These are phyloP conservation scores for Balanococcus diminutus DNA, from an alignment of 2,888 invertebrate species.

Conservation along the genomic window DNA sequence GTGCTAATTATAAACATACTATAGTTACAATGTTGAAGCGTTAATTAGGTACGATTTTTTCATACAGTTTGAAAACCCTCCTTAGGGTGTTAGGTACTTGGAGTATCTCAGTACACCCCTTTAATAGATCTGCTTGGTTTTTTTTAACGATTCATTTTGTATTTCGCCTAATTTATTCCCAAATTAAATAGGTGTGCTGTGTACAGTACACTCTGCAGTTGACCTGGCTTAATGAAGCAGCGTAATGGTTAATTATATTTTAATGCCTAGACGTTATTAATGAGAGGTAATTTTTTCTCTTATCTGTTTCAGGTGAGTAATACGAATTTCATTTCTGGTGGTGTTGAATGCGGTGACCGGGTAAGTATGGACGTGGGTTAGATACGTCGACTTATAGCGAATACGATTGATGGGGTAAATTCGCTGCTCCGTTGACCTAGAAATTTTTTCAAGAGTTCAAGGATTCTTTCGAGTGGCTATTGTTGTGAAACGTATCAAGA, in stretches of 20 bases:
- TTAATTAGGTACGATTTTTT: not conserved
- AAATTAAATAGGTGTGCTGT: not conserved
- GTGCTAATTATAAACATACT: not conserved
- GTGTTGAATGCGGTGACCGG: not conserved
- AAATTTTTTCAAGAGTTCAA: not conserved
- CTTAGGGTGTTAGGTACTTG: not conserved
- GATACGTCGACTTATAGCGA: not conserved
- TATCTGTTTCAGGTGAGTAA: slow-evolving; percentile 29
- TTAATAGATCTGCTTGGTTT: not conserved
- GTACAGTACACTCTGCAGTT: too few relatives aligned
- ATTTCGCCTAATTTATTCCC: not conserved
- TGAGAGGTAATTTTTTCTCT: not conserved
- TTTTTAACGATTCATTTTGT: not conserved
- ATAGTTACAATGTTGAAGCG: not conserved
- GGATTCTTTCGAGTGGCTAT: not conserved
- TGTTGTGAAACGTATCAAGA: too few relatives aligned
- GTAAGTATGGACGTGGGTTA: not conserved
- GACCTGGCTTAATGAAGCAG: not conserved
- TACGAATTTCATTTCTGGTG: not conserved
- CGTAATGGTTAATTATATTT: not conserved
- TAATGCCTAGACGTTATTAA: slow-evolving; percentile 3
- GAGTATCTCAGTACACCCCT: not conserved
- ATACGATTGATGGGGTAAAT: not conserved
- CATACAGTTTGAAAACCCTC: not conserved
- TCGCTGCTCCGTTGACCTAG: not conserved